A percentile compares a stretch with the other conserved stretches of the same genome.
These are phyloP conservation scores for Mongoloraphidia duomilia DNA, from an alignment of 2,888 invertebrate species.

Conservation along the genomic window DNA sequence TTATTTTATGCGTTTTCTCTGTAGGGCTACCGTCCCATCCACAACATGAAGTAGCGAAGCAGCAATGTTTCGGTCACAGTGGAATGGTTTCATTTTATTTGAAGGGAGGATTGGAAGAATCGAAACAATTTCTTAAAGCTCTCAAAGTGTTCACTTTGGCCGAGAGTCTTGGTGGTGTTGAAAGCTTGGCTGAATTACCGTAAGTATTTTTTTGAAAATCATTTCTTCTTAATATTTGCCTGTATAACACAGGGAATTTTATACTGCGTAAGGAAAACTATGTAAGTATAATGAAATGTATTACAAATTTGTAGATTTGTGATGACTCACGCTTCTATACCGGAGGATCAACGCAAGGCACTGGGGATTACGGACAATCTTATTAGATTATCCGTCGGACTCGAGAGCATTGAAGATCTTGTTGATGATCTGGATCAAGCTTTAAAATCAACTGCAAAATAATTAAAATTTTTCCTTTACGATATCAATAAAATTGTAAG, in stretches of 20 bases:
- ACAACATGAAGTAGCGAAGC: constrained; percentile 63
- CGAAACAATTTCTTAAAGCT: constrained; percentile 55
- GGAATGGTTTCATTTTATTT: constrained; percentile 86
- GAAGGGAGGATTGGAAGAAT: constrained; percentile 58
- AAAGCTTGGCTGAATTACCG: constrained; percentile 90
- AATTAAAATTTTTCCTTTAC: background rate
- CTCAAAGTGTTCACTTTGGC: constrained; percentile 76
- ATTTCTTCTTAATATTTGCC: background rate
- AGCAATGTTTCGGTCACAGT: constrained; percentile 75
- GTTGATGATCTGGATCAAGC: constrained; percentile 74
- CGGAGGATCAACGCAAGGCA: constrained; percentile 49
- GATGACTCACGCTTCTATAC: constrained; percentile 93
- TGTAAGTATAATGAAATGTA: background rate
- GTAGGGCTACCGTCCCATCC: constrained; percentile 71
- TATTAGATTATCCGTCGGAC: constrained; percentile 76
- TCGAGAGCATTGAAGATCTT: constrained; percentile 78
- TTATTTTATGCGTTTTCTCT: background rate
- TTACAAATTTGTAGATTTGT: constrained; percentile 43
- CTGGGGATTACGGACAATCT: constrained; percentile 75
- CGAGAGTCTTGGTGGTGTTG: constrained; percentile 90
- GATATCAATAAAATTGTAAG: too few species aligned
- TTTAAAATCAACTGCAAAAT: constrained; percentile 31
- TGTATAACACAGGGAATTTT: too few species aligned
- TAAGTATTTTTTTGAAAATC: constrained; percentile 35
- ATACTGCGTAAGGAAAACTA: too few species aligned